Conservation (phyloP, 2,113 vertebrate genomes). For the Prietella phreatophila region DNA sequence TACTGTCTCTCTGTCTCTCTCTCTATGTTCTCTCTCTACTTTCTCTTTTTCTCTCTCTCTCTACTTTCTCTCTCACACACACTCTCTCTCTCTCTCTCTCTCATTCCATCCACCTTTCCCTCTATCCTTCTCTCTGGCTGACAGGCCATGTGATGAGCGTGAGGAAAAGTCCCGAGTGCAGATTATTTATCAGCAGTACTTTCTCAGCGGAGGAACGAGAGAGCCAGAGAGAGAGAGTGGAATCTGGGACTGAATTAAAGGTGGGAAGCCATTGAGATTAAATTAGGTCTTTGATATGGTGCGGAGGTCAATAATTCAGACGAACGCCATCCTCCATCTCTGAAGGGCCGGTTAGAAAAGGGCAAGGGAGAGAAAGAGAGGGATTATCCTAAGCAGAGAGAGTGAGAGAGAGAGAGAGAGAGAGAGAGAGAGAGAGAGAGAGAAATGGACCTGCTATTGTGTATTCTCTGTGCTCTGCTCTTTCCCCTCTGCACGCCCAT, state of each 20-base stretch:
- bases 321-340: not conserved
- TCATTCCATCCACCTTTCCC: not conserved
- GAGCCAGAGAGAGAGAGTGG: not conserved
- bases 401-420: not conserved
- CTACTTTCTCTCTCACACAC: not conserved
- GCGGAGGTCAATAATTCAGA: slow-evolving; percentile 35
- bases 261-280: slow-evolving; percentile 18
- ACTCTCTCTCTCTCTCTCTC: not conserved
- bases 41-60: not conserved
- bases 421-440: slow-evolving; percentile 17
- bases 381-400: slow-evolving; percentile 7
- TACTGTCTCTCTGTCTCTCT: no score
- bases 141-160: not conserved
- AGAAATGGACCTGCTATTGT: slow-evolving; percentile 28
- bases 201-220: not conserved
- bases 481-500: slow-evolving; percentile 19
- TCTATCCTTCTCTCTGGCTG: not conserved
- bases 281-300: slow-evolving; percentile 21
- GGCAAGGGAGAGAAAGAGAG: not conserved
- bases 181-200: not conserved
- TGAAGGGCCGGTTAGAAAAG: not conserved
- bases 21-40: no score
- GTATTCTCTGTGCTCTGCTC: slow-evolving; percentile 33
- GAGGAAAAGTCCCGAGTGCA: not conserved
- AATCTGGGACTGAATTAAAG: slow-evolving; percentile 24